A percentile compares a stretch with the other conserved stretches of the same genome.
Conservation (phyloP, 2,113 vertebrate genomes). For the Microcebus griseorufus region DNA sequence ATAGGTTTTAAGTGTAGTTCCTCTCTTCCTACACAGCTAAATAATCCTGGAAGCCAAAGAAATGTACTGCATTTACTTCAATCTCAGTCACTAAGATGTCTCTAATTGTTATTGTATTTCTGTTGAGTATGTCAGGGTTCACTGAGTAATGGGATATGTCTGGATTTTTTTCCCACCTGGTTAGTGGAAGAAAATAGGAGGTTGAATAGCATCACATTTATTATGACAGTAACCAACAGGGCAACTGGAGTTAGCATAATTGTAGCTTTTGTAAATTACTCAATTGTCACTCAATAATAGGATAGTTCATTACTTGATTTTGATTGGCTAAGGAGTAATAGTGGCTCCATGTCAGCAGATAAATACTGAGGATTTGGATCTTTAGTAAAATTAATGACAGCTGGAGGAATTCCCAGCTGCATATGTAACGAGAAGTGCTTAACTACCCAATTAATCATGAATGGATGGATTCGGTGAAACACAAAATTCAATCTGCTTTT, state of each 20-base stretch:
- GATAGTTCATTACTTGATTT: constrained; percentile 9
- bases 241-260: neutral
- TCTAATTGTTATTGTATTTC: neutral
- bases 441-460: constrained; percentile 69
- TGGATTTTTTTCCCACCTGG: neutral
- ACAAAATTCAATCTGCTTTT: constrained; percentile 61
- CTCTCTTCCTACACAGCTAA: neutral
- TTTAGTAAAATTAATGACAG: constrained; percentile 65
- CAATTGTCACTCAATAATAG: neutral
- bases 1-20: neutral
- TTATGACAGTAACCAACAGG: constrained; percentile 18
- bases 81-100: neutral
- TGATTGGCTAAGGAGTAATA: constrained; percentile 45
- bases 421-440: constrained; percentile 53
- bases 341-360: constrained; percentile 51
- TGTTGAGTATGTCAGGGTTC: neutral
- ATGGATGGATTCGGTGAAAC: constrained; percentile 66
- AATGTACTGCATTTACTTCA: neutral
- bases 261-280: constrained; percentile 28
- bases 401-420: constrained; percentile 76
- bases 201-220: neutral
- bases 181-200: constrained; percentile 1
- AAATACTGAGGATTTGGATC: constrained; percentile 41
- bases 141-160: neutral
- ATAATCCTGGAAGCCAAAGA: neutral